Evolutionary conservation across 2,888 invertebrate genomes (phyloP).

Genomic region (Plagodis dolabraria): DNA sequence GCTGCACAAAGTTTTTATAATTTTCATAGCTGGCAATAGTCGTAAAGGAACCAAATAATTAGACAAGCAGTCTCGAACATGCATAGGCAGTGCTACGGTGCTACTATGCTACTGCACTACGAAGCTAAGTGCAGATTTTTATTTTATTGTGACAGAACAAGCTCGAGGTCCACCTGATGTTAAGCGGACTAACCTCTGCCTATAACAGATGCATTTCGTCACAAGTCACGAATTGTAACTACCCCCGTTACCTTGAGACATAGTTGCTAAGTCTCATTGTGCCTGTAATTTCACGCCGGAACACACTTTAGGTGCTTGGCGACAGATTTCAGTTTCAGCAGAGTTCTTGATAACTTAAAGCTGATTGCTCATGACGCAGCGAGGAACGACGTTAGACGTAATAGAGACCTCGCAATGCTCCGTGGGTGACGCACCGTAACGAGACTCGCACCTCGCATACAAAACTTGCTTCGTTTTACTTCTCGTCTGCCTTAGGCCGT

Average conservation of each 20-base stretch:
- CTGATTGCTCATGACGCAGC: slow-evolving; percentile 58
- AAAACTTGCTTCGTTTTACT: slow-evolving; percentile 49
- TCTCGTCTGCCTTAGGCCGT: slow-evolving; percentile 12
- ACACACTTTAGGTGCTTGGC: too few species aligned
- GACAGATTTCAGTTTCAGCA: too few species aligned
- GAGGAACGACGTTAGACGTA: too few species aligned
- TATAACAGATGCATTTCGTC: too few species aligned
- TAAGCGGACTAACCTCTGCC: too few species aligned
- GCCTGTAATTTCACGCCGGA: too few species aligned
- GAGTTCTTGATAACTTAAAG: slow-evolving; percentile 53
- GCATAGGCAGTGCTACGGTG: slow-evolving; percentile 29
- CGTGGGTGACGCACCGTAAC: slow-evolving; percentile 64
- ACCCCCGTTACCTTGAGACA: too few species aligned
- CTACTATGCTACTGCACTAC: slow-evolving; percentile 18
- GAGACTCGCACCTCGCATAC: slow-evolving; percentile 70
- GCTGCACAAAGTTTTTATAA: slow-evolving; percentile 50
- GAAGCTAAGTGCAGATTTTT: too few species aligned
- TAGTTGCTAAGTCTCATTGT: too few species aligned
- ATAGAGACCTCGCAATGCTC: slow-evolving; percentile 71
- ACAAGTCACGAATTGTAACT: too few species aligned
- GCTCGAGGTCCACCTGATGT: too few species aligned
- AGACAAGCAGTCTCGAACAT: slow-evolving; percentile 52
- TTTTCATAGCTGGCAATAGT: slow-evolving; percentile 45
- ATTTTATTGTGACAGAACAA: too few species aligned
- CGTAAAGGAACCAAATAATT: slow-evolving; percentile 59